These are phyloP conservation scores for Delichon dasypus DNA, from an alignment of 2,797 vertebrate genomes.

Conservation along the genomic window DNA sequence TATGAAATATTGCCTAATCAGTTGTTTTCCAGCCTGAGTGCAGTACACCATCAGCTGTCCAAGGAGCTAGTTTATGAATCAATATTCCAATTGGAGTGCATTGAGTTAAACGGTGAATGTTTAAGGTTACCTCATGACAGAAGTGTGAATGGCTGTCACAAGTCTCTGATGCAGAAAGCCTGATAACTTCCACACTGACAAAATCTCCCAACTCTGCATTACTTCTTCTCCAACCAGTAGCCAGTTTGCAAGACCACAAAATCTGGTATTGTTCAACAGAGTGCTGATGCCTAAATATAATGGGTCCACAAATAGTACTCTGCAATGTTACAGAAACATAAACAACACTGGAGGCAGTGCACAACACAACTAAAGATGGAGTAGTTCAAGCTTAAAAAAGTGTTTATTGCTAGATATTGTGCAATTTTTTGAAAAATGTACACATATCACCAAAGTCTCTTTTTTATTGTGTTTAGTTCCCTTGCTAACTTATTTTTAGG, in stretches of 20 bases:
- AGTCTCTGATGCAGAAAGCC: background rate
- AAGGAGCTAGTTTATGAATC: background rate
- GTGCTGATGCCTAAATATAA: background rate
- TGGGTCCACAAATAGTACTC: background rate
- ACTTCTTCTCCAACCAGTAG: slow-evolving; percentile 4
- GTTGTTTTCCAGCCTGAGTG: background rate
- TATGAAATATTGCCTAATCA: slow-evolving; percentile 12
- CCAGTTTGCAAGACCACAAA: slow-evolving; percentile 47
- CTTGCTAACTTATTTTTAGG: slow-evolving; percentile 37
- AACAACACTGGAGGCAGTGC: background rate
- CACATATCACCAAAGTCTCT: background rate
- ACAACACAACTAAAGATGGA: background rate
- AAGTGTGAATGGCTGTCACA: background rate
- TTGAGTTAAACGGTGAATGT: background rate
- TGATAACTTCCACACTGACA: background rate
- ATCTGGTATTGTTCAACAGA: slow-evolving; percentile 49
- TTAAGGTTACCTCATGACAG: background rate
- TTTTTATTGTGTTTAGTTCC: background rate
- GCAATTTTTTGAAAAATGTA: slow-evolving; percentile 18
- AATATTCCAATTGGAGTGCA: background rate
- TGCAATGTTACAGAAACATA: background rate
- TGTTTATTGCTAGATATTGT: background rate
- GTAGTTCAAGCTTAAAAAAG: background rate
- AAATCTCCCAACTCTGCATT: background rate
- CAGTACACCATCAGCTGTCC: background rate